These are phyloP conservation scores for Trichacis sp. DNA, from an alignment of 2,888 invertebrate species.

Conservation along the genomic window DNA sequence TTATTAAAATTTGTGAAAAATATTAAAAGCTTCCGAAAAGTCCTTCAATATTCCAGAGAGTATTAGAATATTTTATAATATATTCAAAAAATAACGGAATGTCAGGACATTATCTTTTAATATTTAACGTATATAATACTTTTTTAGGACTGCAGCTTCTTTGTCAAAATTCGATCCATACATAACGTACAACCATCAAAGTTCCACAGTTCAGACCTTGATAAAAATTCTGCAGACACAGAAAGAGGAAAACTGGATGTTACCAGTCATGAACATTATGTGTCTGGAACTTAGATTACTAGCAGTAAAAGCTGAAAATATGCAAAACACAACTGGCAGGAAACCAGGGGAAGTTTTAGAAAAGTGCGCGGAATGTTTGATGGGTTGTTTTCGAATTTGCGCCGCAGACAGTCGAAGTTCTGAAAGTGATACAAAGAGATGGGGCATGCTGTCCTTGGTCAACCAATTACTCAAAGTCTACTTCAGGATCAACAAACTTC, in stretches of 20 bases:
- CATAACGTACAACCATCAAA: conserved; percentile 83
- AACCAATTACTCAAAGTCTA: conserved; percentile 98
- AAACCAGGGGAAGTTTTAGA: conserved; percentile 83
- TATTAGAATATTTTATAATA: too few relatives aligned
- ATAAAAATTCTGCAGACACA: conserved; percentile 86
- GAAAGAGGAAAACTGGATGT: conserved; percentile 96
- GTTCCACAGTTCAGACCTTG: conserved; percentile 81
- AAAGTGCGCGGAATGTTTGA: conserved; percentile 92
- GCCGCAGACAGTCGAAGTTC: conserved; percentile 93
- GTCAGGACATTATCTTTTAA: too few relatives aligned
- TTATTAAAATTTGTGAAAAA: too few relatives aligned
- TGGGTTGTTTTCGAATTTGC: conserved; percentile 94
- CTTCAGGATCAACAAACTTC: conserved; percentile 90
- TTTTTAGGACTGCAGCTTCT: conserved; percentile 70
- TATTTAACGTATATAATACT: too few relatives aligned
- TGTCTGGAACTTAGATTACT: conserved; percentile 91
- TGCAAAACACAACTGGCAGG: conserved; percentile 66
- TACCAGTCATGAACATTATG: conserved; percentile 92
- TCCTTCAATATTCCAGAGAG: conserved; percentile 1
- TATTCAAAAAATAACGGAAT: too few relatives aligned
- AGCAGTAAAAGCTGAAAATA: conserved; percentile 82
- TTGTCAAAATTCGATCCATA: conserved; percentile 70
- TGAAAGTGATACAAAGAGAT: conserved; percentile 91
- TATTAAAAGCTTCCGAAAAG: background rate
- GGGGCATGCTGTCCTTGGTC: conserved; percentile 95